Evolutionary conservation across 2,113 vertebrate genomes (phyloP), one percentile per base, ranked within the genome.

Genomic region (Sclerurus mexicanus): DNA sequence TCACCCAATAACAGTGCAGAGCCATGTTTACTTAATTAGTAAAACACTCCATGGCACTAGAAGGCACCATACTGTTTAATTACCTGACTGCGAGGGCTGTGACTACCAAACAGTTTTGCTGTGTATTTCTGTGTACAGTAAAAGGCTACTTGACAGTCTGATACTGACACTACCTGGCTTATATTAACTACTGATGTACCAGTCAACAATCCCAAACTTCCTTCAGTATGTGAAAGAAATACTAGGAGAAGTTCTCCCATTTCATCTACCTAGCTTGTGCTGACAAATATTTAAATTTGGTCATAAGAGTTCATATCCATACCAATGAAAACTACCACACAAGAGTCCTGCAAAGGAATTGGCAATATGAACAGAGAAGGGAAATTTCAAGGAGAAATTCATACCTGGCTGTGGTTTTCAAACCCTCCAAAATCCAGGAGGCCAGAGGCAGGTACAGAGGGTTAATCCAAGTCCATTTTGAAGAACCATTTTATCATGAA

Each of bases 21-120:
- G 30, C 10, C 76, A 88, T 31, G 44, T 95, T 96, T 83, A 44
- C 58, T 49, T 93, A 71, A 93, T 95, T 94, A 87, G 63, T 62
- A 68, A 89, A 95, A 72, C 78, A 40, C 37, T 73, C 10, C 3
- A 8, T 49, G 10, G 67, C 82, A 52, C 12, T 74, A 39, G 90
- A 80, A 94, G 84, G 89, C 62, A 58, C 33, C 42, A 37, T 19
- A 37, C 10, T 8, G 11, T 85, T 90, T 90, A 60, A 73, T 68
- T 82, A 85, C 53, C 78, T 89, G 55, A 64, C 46, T 92, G 35
- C 30, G 77, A 90, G 52, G 35, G 52, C 74, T 89, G 52, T 90
- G 63, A 67, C 27, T 46, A 30, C 8, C n/a, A 52, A 49, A 62
- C 2, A 73, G 20, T 37, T 60, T 64, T 75, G 17, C 25, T 73